Base-by-base conservation (phyloP, 1,140 invertebrate species). In the Antheraea pernyi region DNA sequence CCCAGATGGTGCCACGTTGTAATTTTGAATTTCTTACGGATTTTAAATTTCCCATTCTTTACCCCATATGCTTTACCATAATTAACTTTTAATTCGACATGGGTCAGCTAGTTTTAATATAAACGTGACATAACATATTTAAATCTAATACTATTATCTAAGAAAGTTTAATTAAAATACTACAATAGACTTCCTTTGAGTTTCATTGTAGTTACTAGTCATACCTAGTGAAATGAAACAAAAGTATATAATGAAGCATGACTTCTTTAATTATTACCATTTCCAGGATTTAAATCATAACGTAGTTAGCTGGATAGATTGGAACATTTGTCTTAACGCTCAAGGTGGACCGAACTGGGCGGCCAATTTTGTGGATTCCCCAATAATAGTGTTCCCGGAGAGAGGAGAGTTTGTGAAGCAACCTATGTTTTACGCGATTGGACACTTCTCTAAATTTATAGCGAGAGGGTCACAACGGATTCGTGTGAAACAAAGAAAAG, bases 361-460 rank as follows among this genome's bases (percentile, higher is more conserved):
- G 0, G 81, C 94, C 0, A 97, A 97, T 82, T 93, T 89, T 80
- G 96, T 97, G 0, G 97, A 98, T 84, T 93, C 96, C 0, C 93
- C 97, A 0, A 95, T 98, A 58, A 95, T 98, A 68, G 95, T 97
- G 0, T 95, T 97, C 78, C 85, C 93, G 0, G 86, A 88, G 11
- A 79, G 77, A 2, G 82, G 91, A 8, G 94, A 97, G 84, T 97
- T 98, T 79, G 96, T 97, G 80, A 98, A 98, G 81, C 97, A 98
- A 77, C 97, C 97, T 0, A 97, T 97, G 93, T 98, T 94, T 84
- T 99, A 98, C 89, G 95, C 94, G 0, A 91, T 98, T 73, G 96
- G 95, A 0, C 98, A 98, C 88, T 97, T 98, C 74, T 96, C 96
- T 59, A 97, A 96, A 92, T 97, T 97, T 79, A 83, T 98, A 10